Evolutionary conservation across 2,113 vertebrate genomes (phyloP), one percentile per base, ranked within the genome.

Genomic region (Colinus virginianus): DNA sequence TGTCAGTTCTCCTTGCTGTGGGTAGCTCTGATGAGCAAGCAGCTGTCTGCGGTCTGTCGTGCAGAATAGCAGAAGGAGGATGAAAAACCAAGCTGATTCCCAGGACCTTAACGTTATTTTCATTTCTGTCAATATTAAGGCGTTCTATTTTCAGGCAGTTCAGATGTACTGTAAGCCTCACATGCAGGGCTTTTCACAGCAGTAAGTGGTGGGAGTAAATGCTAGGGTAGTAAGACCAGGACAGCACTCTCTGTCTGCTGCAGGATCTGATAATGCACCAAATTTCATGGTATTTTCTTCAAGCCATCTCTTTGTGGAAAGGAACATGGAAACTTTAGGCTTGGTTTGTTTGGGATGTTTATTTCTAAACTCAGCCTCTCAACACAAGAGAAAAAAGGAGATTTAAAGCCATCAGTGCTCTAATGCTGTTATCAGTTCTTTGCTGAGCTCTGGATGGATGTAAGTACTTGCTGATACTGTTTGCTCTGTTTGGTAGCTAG

Each of bases 41-140:
- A 8, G 22, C 10, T 71, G 30, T 48, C 30, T 17, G 5, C 7
- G 13, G 38, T 43, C 34, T 64, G 21, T 75, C 53, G 10, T 7
- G 7, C 32, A 74, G 9, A 62, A 15, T 13, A 26, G 38, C 3
- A 13, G 22, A 34, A 69, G n/a, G 0, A 3, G 3, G 2, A 14
- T 49, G 28, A 40, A 63, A 49, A 23, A 5, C 6, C 2, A 10
- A 76, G 40, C 13, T 32, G 7, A 25, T 75, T 67, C n/a, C 28
- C 14, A 78, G 20, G 13, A 10, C 56, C 13, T 71, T 48, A 21
- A 26, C 3, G 43, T 36, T 5, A 9, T 0, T 3, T n/a, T 61
- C 61, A 25, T 75, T 68, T 80, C 9, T n/a, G 53, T 72, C n/a
- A 40, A 43, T 14, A 23, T 32, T 15, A 72, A n/a, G 42, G 20